Conservation (phyloP, 2,113 vertebrate genomes). For the Suricata suricatta region DNA sequence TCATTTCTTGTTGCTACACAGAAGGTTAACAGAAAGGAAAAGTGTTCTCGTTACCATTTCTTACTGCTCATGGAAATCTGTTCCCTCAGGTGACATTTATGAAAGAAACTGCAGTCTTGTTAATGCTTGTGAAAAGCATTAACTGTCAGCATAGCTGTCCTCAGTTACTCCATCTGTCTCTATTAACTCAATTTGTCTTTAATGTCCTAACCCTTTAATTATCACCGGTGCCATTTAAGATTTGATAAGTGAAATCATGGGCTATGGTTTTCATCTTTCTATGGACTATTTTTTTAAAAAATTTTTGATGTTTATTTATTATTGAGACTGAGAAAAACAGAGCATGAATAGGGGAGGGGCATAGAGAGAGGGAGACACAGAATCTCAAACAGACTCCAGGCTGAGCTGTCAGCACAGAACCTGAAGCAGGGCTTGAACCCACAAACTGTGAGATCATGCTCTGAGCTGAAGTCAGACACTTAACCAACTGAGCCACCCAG, state of each 20-base stretch:
- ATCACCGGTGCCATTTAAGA: constrained; percentile 39
- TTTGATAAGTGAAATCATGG: neutral
- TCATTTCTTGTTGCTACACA: neutral
- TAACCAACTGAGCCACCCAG: no score
- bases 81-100: constrained; percentile 58
- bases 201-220: constrained; percentile 45
- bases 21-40: constrained; percentile 24
- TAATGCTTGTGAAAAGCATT: constrained; percentile 56
- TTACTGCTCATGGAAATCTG: constrained; percentile 47
- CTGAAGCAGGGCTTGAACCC: no score
- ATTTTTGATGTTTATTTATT: no score
- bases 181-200: constrained; percentile 76
- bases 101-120: constrained; percentile 49
- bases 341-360: no score
- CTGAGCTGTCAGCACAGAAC: no score
- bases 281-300: neutral
- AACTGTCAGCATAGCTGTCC: constrained; percentile 53
- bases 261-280: neutral
- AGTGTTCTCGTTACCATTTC: neutral
- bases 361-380: no score
- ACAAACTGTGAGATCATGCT: no score
- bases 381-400: no score
- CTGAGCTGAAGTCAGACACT: no score
- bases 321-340: no score
- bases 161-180: constrained; percentile 55